Conservation (phyloP, 2,113 vertebrate genomes). For the Merops nubicus region DNA sequence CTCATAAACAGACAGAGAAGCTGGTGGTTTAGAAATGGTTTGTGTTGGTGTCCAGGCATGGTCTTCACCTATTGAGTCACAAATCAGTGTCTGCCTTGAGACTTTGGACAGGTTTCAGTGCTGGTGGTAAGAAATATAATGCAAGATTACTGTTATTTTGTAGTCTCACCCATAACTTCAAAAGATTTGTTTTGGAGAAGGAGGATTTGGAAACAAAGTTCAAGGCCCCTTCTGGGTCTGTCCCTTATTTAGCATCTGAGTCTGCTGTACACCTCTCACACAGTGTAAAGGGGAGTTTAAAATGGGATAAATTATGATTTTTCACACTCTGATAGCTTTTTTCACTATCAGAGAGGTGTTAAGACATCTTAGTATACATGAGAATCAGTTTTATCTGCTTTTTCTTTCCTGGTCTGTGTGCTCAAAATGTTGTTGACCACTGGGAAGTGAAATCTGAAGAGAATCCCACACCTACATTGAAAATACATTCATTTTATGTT, state of each 20-base stretch:
- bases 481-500: neutral
- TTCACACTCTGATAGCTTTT: neutral
- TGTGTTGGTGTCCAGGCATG: neutral
- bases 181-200: neutral
- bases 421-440: neutral
- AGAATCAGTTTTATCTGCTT: neutral
- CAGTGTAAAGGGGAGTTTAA: neutral
- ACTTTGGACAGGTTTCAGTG: neutral
- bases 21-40: neutral
- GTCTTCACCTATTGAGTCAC: neutral
- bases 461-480: neutral
- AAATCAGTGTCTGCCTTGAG: neutral
- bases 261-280: neutral
- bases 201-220: neutral
- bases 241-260: neutral
- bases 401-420: neutral
- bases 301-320: neutral
- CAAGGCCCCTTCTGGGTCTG: neutral
- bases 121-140: neutral
- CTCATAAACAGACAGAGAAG: neutral
- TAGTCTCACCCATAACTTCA: neutral
- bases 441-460: neutral
- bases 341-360: neutral
- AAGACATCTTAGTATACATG: neutral
- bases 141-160: neutral